Evolutionary conservation across 2,888 invertebrate species (phyloP), one percentile per base, ranked within the genome.

Genomic region (Stegophylla sp.): DNA sequence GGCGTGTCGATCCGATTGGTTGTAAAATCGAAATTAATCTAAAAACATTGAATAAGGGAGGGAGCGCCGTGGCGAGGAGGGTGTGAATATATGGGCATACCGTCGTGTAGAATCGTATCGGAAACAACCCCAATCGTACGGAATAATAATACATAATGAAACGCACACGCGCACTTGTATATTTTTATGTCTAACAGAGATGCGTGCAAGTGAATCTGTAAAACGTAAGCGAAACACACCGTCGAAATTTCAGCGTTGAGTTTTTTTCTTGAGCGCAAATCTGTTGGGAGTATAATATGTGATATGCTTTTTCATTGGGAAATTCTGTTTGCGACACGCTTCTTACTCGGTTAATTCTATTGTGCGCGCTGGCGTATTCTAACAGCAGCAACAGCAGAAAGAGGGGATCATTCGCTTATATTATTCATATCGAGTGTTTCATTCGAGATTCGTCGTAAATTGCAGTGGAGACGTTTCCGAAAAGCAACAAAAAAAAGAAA

Each of bases 261-360:
- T 34, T 34, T 34, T 74, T 84, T 84, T 83, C 84, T 53, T 41
- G 41, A 13, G 64, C 13, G 56, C 20, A 63, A 48, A 61, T 74
- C 41, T 63, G 23, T 48, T 7, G 26, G 7, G 26, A 43, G 20
- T 23, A 20, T 41, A 41, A 17, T 2, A 26, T n/a, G 4, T 23
- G 59, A 43, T 43, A 59, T 43, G 59, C 7, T 59, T 73, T 73
- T 45, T 73, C 45, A n/a, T 59, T 45, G 26, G 59, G 2, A 73
- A 73, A 59, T 59, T 73, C 59, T 26, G 73, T 59, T 73, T 43
- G 43, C 26, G 45, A 73, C 59, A 73, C 59, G 43, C 73, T 73
- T 73, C 73, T 71, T 71, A 71, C 53, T 34, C 34, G 20, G 71
- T 71, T 71, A 71, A 71, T 71, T 71, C 53, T 51, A 53, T 71